These are phyloP conservation scores for Tangara arthus DNA, from an alignment of 2,797 vertebrate genomes.

Conservation along the genomic window DNA sequence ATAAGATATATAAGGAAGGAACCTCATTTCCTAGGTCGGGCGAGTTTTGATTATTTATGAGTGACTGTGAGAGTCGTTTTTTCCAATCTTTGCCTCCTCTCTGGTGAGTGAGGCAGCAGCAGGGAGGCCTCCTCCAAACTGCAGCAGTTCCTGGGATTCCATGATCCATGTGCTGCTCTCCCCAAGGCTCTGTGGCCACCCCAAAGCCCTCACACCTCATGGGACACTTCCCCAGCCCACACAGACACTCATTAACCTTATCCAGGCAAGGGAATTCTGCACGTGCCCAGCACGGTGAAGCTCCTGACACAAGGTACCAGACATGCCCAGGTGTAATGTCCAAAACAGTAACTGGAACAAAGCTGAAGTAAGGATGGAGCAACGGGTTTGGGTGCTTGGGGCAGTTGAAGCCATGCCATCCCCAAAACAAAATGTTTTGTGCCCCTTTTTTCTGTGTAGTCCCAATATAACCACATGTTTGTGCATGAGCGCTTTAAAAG, in stretches of 20 bases:
- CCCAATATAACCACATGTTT: neutral
- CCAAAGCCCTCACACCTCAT: neutral
- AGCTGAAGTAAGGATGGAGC: neutral
- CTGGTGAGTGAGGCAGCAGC: neutral
- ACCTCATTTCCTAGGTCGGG: neutral
- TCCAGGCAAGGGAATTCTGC: neutral
- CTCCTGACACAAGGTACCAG: neutral
- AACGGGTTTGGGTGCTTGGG: neutral
- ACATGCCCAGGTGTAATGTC: neutral
- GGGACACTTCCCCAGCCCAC: neutral
- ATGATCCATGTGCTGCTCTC: neutral
- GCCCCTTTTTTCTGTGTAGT: neutral
- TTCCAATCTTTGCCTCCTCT: neutral
- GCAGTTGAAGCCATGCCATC: neutral
- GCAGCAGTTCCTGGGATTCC: neutral
- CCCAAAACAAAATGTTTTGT: neutral
- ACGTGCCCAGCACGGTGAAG: rapidly evolving
- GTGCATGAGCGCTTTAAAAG: neutral
- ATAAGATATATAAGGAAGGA: neutral
- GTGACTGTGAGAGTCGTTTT: neutral
- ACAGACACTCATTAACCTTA: neutral
- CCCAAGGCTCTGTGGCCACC: neutral
- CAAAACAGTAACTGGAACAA: neutral
- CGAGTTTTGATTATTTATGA: neutral
- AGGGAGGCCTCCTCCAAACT: neutral